Evolutionary conservation across 2,888 invertebrate genomes (phyloP).

Genomic region (Lochmaea capreae): DNA sequence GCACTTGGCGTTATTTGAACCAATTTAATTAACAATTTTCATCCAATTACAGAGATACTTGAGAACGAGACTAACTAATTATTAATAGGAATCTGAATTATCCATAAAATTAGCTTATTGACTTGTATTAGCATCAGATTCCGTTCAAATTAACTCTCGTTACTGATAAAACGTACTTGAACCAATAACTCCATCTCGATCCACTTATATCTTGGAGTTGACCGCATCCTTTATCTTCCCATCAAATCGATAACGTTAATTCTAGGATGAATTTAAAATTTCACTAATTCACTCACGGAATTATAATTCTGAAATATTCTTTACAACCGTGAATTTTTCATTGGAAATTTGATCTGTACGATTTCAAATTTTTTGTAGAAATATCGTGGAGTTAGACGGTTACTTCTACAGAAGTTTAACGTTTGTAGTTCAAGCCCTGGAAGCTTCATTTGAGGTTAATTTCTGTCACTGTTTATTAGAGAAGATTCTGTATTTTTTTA

Average conservation of each 20-base stretch:
- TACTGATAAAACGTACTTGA: constrained; percentile 35
- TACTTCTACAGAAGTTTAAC: too few relatives aligned
- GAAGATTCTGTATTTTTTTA: too few relatives aligned
- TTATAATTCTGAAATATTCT: too few relatives aligned
- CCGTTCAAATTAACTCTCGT: constrained; percentile 41
- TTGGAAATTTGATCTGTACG: too few relatives aligned
- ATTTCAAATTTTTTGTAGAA: too few relatives aligned
- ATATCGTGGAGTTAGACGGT: too few relatives aligned
- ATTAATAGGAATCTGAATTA: constrained; percentile 16
- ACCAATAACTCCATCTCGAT: constrained; percentile 27
- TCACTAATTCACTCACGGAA: too few relatives aligned
- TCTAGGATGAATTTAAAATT: too few relatives aligned
- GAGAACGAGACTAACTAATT: background rate
- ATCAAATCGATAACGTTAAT: background rate
- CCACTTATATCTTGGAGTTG: constrained; percentile 23
- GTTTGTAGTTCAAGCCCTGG: too few relatives aligned
- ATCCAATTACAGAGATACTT: background rate
- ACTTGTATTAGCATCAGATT: constrained; percentile 33
- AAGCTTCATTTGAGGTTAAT: too few relatives aligned
- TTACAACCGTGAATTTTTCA: too few relatives aligned
- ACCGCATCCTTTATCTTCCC: constrained; percentile 30
- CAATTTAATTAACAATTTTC: background rate
- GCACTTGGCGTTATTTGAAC: background rate
- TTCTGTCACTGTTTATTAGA: too few relatives aligned
- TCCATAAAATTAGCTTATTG: constrained; percentile 18